Evolutionary conservation across 1,140 invertebrate genomes (phyloP), one percentile per base, ranked within the genome.

Genomic region (Pantala flavescens): DNA sequence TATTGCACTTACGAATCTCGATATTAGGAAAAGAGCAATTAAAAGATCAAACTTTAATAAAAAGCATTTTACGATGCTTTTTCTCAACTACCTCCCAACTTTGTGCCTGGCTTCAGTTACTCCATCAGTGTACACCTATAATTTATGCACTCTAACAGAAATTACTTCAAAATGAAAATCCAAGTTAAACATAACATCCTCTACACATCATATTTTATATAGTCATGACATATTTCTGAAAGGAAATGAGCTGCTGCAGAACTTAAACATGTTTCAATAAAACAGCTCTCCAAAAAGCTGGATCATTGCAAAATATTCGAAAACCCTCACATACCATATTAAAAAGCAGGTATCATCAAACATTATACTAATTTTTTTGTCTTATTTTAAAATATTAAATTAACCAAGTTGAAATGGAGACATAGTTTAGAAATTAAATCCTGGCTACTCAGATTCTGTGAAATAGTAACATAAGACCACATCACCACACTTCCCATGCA

Each of bases 1-100:
- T 72, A 72, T 72, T 72, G 71, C 71, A 72, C 71, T 36, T 28
- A 72, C 11, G 71, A 36, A 24, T 72, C 71, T 36, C 71, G n/a
- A 72, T 24, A 11, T 10, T 72, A 5, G 42, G 10, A 72, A 3
- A 72, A 72, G 23, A n/a, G 24, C 19, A 72, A 36, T 36, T 72
- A n/a, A 24, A 24, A 63, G 49, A 63, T 19, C 49, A 23, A 23
- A 23, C 24, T 23, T 71, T 24, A 24, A 23, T n/a, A 71, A 14
- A 23, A 71, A 71, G 70, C 70, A 24, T 24, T 5, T 23, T 3
- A n/a, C 23, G 21, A n/a, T 12, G 24, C 12, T 71, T 23, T 24
- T 71, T 71, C 23, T 23, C 23, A 71, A 71, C 70, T 24, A n/a
- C 23, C 70, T 10, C n/a, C 24, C 16, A 63, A 63, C n/a, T 63